Evolutionary conservation across 2,113 vertebrate species (phyloP).

Genomic region (Cygnus atratus): DNA sequence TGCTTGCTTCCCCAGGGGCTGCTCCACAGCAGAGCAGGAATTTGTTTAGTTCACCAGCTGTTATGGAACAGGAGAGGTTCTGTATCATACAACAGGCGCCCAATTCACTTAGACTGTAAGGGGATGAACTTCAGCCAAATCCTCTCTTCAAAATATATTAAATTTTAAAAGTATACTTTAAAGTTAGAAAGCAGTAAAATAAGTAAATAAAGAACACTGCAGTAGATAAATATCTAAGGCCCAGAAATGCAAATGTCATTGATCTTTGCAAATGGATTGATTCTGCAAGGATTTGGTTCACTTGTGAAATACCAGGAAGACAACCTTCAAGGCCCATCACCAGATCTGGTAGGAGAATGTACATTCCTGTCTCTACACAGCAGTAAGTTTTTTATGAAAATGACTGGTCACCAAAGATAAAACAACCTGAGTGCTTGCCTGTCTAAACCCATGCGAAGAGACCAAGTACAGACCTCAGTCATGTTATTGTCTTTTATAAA

Average conservation of each 20-base stretch:
- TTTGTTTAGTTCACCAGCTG: neutral
- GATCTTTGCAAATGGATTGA: neutral
- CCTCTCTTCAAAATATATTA: neutral
- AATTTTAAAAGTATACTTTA: neutral
- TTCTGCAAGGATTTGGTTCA: neutral
- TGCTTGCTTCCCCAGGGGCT: neutral
- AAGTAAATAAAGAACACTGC: neutral
- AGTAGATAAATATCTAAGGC: neutral
- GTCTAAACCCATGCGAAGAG: neutral
- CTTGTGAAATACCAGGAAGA: neutral
- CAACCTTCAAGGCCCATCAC: neutral
- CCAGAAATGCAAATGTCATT: neutral
- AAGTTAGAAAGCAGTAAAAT: neutral
- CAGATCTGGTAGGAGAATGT: neutral
- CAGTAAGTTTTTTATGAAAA: neutral
- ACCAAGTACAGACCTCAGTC: neutral
- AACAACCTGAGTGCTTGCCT: neutral
- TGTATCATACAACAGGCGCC: neutral
- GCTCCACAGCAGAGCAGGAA: neutral
- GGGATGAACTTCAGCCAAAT: neutral
- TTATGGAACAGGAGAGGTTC: neutral
- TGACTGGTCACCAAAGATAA: neutral
- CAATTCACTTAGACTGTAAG: neutral
- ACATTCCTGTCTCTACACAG: neutral
- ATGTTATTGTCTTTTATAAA: neutral